Base-by-base conservation (phyloP, 2,888 invertebrate genomes). In the Parnassius orleans region DNA sequence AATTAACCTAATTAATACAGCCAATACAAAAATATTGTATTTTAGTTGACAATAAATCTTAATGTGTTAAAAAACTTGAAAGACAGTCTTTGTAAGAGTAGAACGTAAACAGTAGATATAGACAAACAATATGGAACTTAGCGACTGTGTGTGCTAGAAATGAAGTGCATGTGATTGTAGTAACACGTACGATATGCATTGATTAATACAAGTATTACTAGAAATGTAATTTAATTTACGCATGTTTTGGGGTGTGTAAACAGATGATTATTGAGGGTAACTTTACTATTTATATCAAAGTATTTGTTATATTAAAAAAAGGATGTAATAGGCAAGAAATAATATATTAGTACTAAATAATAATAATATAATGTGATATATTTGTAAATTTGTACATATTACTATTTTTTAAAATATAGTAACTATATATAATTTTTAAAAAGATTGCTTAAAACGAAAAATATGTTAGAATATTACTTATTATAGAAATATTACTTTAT, bases 121-220 rank as follows among this genome's bases (percentile, higher is more conserved):
- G 84, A 80, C 62, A 64, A 67, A 76, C 74, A 57, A 73, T 71
- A 75, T 75, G 75, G 69, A 63, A 69, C 66, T 78, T 88, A 84
- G 81, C 80, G 71, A 83, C 80, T 86, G 79, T 84, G 75, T 85
- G 87, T 87, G 83, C 76, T 84, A 84, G 83, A 76, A 48, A 76
- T 72, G 66, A 75, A 68, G 74, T 81, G 80, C 89, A 89, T 90
- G 89, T 67, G 66, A 71, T 65, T 15, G 85, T 89, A 89, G 87
- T 69, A 62, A 72, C 67, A 73, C 74, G 72, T 68, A 74, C 71
- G 63, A 69, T 66, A 69, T 72, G 72, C 66, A 75, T 71, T 69
- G 52, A 63, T 60, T 61, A 55, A 68, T 61, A 72, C 72, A 63
- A 68, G 65, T 63, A 65, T 62, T 58, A 72, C 69, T 79, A 74